A percentile compares a stretch with the other conserved stretches of the same genome.
Conservation (phyloP, 2,888 invertebrate genomes). For the Unio pictorum region DNA sequence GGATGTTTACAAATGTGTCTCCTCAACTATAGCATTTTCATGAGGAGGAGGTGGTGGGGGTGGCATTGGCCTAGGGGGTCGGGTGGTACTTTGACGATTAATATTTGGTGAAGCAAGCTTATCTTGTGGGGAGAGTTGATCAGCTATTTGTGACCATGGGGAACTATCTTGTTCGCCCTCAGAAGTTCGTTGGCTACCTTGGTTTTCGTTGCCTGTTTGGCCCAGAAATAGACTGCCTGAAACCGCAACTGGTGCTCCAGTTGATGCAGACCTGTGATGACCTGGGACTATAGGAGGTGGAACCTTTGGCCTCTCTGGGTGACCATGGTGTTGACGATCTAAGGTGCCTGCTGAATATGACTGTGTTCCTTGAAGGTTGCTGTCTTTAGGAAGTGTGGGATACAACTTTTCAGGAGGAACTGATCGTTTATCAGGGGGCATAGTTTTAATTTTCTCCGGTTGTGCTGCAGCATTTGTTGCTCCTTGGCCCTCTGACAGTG, state of each 20-base stretch:
- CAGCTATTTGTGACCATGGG: conserved; percentile 22
- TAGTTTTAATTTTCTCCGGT: conserved; percentile 26
- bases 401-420: conserved; percentile 30
- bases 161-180: conserved; percentile 9
- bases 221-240: conserved; percentile 11
- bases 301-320: conserved; percentile 52
- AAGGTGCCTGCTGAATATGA: conserved; percentile 11
- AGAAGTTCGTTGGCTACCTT: conserved; percentile 1
- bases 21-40: conserved; percentile 47
- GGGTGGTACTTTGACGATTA: conserved; percentile 37
- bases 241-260: conserved; percentile 39
- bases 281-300: conserved; percentile 48
- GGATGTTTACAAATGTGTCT: conserved; percentile 55
- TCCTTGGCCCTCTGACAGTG: conserved; percentile 18
- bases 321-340: conserved; percentile 21
- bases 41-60: conserved; percentile 58
- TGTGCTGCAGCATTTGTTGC: conserved; percentile 13
- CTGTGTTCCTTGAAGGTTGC: conserved; percentile 16
- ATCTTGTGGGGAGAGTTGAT: conserved; percentile 27
- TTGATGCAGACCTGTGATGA: conserved; percentile 60
- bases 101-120: conserved; percentile 38
- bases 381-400: conserved; percentile 21
- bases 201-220: conserved; percentile 5
- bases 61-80: conserved; percentile 52
- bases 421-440: conserved; percentile 35